Conservation (phyloP, 2,797 vertebrate species). For the Vespertilio murinus region DNA sequence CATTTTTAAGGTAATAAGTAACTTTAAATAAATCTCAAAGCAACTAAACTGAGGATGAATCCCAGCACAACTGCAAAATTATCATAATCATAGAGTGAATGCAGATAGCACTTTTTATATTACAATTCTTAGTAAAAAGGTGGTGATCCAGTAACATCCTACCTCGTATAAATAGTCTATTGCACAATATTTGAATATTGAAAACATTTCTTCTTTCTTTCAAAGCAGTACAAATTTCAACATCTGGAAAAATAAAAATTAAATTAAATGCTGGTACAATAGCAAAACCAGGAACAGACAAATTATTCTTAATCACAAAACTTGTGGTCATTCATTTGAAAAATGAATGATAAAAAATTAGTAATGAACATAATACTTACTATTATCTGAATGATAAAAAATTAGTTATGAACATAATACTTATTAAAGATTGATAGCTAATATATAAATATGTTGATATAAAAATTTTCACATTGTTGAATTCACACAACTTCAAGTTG, state of each 20-base stretch:
- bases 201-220: slow-evolving; percentile 81
- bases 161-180: slow-evolving; percentile 87
- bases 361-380: slow-evolving; percentile 26
- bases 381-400: slow-evolving; percentile 44
- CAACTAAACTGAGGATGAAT: slow-evolving; percentile 34
- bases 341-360: slow-evolving; percentile 50
- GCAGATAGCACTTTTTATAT: slow-evolving; percentile 39
- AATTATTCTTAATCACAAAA: slow-evolving; percentile 50
- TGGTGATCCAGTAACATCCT: slow-evolving; percentile 63
- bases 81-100: not conserved
- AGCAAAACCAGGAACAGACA: slow-evolving; percentile 41
- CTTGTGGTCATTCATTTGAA: not conserved
- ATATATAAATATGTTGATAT: not conserved
- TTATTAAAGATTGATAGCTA: slow-evolving; percentile 44
- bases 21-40: slow-evolving; percentile 61
- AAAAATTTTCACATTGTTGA: slow-evolving; percentile 52
- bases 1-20: slow-evolving; percentile 32
- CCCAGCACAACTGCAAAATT: slow-evolving; percentile 42
- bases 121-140: slow-evolving; percentile 42
- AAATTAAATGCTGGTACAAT: slow-evolving; percentile 43
- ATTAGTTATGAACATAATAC: slow-evolving; percentile 27
- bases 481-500: not conserved
- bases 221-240: slow-evolving; percentile 53
- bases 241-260: slow-evolving; percentile 68
- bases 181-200: slow-evolving; percentile 83